Conservation (phyloP, 2,888 invertebrate species). For the Erpobdella octoculata region DNA sequence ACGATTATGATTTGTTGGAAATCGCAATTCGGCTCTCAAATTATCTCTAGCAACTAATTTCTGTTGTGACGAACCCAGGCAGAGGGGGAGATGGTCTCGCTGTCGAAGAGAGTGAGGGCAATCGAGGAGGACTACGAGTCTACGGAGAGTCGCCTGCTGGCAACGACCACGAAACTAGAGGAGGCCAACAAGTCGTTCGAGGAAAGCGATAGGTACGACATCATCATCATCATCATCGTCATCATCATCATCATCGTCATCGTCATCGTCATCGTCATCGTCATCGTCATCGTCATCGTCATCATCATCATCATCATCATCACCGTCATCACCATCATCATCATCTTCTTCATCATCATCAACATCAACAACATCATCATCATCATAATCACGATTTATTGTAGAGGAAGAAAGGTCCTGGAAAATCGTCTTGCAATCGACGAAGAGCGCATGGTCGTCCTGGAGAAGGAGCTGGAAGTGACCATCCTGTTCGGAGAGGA, state of each 20-base stretch:
- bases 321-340: conserved; percentile 18
- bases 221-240: conserved; percentile 29
- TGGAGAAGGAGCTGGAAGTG: conserved; percentile 98
- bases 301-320: conserved; percentile 25
- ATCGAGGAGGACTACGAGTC: conserved; percentile 29
- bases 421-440: conserved; percentile 98
- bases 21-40: no score
- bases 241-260: conserved; percentile 31
- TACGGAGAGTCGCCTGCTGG: conserved; percentile 23
- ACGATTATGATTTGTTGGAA: no score
- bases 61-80: no score
- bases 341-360: conserved; percentile 12
- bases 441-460: conserved; percentile 98
- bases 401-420: conserved; percentile 95
- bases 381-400: conserved; percentile 12
- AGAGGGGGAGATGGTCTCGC: conserved; percentile 26
- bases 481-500: conserved; percentile 99
- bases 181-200: conserved; percentile 29
- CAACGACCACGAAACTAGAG: conserved; percentile 26
- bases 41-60: no score
- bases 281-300: conserved; percentile 14
- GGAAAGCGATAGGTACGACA: conserved; percentile 29
- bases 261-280: conserved; percentile 25
- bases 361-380: conserved; percentile 15
- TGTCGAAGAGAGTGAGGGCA: conserved; percentile 26